These are phyloP conservation scores for Sebastiscus albofasciatus DNA, from an alignment of 2,797 vertebrate genomes.

Conservation along the genomic window DNA sequence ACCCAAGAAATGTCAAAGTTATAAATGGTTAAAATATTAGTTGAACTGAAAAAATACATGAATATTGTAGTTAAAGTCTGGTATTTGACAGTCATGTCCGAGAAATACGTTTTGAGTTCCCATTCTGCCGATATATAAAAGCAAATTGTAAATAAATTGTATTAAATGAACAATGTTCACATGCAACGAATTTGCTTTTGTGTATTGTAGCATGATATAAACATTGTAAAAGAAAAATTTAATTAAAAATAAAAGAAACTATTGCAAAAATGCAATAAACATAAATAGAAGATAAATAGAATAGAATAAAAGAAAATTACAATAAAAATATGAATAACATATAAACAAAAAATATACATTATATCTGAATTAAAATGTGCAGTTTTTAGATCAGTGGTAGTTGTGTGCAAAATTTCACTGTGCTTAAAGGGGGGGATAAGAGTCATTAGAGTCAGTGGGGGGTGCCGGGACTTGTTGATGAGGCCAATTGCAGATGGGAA, in stretches of 20 bases:
- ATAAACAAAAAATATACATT: too few relatives aligned
- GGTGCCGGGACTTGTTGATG: not conserved
- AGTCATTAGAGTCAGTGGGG: not conserved
- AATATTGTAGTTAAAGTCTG: not conserved
- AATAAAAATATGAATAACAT: too few relatives aligned
- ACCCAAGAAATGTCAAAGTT: not conserved
- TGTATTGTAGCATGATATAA: too few relatives aligned
- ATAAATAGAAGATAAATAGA: too few relatives aligned
- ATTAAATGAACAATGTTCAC: not conserved
- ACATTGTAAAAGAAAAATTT: too few relatives aligned
- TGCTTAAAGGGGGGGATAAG: not conserved
- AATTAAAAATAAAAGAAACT: too few relatives aligned
- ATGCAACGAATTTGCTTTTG: too few relatives aligned
- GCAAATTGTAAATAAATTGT: not conserved
- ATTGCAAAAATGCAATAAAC: too few relatives aligned
- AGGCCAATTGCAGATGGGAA: not conserved
- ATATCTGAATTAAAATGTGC: too few relatives aligned
- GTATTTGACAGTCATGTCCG: not conserved
- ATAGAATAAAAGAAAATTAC: too few relatives aligned
- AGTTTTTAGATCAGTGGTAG: too few relatives aligned
- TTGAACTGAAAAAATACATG: not conserved
- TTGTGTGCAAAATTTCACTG: too few relatives aligned
- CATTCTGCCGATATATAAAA: not conserved
- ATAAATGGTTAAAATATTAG: not conserved
- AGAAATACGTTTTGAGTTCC: not conserved